Conservation (phyloP, 2,113 vertebrate genomes). For the Scartelaos histophorus region DNA sequence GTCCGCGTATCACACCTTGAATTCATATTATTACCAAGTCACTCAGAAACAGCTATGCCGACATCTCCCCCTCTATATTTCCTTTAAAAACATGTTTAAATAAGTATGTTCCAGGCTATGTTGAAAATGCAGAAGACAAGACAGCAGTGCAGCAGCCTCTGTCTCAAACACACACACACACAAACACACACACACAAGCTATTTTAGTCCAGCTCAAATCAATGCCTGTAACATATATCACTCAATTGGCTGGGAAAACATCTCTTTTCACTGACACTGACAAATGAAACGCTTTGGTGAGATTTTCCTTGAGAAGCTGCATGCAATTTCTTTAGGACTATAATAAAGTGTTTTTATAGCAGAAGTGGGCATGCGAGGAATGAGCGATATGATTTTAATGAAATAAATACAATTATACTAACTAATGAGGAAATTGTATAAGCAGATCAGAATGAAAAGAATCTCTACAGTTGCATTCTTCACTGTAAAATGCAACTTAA, state of each 20-base stretch:
- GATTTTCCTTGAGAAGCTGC: constrained; percentile 21
- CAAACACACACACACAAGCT: constrained; percentile 18
- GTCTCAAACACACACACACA: background rate
- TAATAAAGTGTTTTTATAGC: background rate
- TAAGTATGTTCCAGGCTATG: constrained; percentile 43
- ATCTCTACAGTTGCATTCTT: background rate
- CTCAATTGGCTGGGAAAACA: constrained; percentile 43
- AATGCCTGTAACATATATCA: constrained; percentile 43
- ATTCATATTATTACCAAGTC: constrained; percentile 68
- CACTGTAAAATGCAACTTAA: background rate
- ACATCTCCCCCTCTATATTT: constrained; percentile 23
- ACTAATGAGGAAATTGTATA: background rate
- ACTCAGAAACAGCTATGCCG: constrained; percentile 21
- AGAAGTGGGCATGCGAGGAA: background rate
- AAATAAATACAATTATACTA: background rate
- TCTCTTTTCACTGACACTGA: constrained; percentile 51
- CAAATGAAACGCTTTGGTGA: constrained; percentile 37
- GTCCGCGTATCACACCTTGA: constrained; percentile 66
- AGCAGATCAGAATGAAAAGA: background rate
- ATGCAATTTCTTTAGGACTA: background rate
- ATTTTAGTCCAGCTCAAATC: constrained; percentile 47
- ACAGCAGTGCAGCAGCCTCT: background rate
- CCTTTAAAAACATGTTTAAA: constrained; percentile 56
- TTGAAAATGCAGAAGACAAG: constrained; percentile 30
- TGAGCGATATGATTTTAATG: background rate